These are phyloP conservation scores for Zeugodacus cucurbitae DNA, from an alignment of 1,140 invertebrate genomes.

Conservation along the genomic window DNA sequence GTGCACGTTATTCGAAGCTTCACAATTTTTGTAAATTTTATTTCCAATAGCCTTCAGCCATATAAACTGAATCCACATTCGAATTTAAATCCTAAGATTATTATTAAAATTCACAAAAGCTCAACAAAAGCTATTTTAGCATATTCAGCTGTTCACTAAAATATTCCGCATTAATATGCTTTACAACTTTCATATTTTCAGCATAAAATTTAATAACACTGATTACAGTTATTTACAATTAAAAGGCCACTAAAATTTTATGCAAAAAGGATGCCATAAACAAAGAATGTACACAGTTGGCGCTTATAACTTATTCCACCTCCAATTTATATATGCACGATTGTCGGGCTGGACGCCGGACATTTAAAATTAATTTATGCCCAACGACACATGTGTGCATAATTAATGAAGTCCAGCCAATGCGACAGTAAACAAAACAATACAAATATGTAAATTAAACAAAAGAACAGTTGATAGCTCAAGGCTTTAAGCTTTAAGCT, in stretches of 20 bases:
- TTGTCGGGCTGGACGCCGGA: neutral
- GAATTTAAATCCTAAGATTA: no score
- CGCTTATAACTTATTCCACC: neutral
- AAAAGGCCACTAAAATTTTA: neutral
- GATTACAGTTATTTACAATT: neutral
- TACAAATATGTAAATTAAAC: no score
- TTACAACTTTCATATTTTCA: neutral
- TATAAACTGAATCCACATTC: no score
- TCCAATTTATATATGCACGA: neutral
- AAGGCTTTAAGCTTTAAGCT: neutral
- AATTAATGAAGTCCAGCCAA: neutral
- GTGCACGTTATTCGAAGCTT: no score
- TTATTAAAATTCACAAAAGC: no score
- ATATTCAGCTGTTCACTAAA: no score
- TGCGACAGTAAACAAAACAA: no score
- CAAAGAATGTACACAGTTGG: neutral
- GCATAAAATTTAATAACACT: neutral
- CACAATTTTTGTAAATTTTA: no score
- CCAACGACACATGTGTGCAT: conserved; percentile 8
- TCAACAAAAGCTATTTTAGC: no score
- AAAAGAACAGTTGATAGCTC: neutral
- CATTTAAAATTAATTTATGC: conserved; percentile 34
- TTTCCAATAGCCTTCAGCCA: no score
- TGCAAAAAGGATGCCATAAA: neutral
- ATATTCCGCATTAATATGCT: no score